Conservation (phyloP, 2,797 vertebrate species). For the Hypotaenidia okinawae region DNA sequence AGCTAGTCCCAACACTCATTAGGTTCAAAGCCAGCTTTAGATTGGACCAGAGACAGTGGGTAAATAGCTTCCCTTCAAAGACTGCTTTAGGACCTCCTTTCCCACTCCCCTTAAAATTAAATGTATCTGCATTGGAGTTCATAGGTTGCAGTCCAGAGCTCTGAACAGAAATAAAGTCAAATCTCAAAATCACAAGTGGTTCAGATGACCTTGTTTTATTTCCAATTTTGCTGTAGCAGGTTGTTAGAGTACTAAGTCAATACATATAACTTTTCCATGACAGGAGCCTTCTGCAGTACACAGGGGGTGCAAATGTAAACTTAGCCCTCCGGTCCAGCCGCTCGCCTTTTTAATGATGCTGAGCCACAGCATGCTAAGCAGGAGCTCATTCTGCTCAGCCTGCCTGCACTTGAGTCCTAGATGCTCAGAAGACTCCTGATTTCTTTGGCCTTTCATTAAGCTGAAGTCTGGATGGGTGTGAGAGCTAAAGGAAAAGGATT, state of each 20-base stretch:
- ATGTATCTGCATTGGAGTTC: rapidly evolving
- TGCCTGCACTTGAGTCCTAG: background rate
- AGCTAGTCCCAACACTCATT: background rate
- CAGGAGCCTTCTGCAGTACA: background rate
- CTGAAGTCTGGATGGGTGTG: background rate
- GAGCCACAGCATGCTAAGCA: background rate
- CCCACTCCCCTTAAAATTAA: background rate
- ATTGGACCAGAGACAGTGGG: background rate
- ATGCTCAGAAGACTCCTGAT: background rate
- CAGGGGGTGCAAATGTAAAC: background rate
- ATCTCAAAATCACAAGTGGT: background rate
- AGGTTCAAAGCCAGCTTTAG: background rate
- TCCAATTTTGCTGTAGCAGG: background rate
- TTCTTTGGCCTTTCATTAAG: conserved; percentile 30
- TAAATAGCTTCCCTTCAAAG: background rate
- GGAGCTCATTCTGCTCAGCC: background rate
- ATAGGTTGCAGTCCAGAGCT: background rate
- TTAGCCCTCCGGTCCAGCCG: background rate
- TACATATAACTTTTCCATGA: background rate
- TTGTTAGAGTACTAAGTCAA: background rate
- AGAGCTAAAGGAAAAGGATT: conserved; percentile 42
- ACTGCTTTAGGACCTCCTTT: no score
- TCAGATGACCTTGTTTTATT: background rate
- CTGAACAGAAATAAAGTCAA: background rate
- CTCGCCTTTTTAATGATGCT: conserved; percentile 38